Conservation (phyloP, 2,797 vertebrate genomes). For the Oophaga sylvatica region DNA sequence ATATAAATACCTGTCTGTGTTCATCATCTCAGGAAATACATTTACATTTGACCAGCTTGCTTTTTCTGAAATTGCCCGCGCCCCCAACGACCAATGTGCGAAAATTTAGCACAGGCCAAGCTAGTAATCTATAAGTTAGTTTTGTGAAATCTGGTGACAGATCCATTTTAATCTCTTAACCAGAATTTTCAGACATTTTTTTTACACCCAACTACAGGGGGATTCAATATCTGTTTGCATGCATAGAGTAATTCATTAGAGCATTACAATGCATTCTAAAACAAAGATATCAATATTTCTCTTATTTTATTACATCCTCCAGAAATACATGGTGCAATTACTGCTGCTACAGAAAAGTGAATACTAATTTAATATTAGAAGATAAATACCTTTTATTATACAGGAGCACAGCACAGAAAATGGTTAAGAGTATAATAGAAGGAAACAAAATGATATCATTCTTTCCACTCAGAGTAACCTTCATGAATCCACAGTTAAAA, state of each 20-base stretch:
- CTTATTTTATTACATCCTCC: background rate
- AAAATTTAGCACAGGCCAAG: too few species aligned
- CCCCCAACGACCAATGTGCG: too few species aligned
- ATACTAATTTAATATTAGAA: slow-evolving; percentile 71
- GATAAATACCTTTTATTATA: slow-evolving; percentile 71
- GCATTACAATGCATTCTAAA: background rate
- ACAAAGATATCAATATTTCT: background rate
- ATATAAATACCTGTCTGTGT: too few species aligned
- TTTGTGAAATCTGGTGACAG: too few species aligned
- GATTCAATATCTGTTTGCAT: background rate
- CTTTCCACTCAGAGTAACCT: slow-evolving; percentile 70
- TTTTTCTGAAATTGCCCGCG: too few species aligned
- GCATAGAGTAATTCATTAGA: background rate
- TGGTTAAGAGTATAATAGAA: slow-evolving; percentile 66
- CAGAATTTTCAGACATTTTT: background rate
- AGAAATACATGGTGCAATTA: slow-evolving; percentile 23
- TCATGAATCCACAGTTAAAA: slow-evolving; percentile 71
- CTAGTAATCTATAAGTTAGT: too few species aligned
- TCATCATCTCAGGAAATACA: too few species aligned
- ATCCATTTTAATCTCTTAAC: too few species aligned
- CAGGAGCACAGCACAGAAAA: slow-evolving; percentile 59
- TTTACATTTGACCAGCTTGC: too few species aligned
- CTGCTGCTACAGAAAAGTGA: slow-evolving; percentile 52
- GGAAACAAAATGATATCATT: slow-evolving; percentile 73
- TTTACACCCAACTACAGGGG: background rate